A percentile compares a stretch with the other conserved stretches of the same genome.
These are phyloP conservation scores for Orcinus orca DNA, from an alignment of 2,113 vertebrate genomes.

Conservation along the genomic window DNA sequence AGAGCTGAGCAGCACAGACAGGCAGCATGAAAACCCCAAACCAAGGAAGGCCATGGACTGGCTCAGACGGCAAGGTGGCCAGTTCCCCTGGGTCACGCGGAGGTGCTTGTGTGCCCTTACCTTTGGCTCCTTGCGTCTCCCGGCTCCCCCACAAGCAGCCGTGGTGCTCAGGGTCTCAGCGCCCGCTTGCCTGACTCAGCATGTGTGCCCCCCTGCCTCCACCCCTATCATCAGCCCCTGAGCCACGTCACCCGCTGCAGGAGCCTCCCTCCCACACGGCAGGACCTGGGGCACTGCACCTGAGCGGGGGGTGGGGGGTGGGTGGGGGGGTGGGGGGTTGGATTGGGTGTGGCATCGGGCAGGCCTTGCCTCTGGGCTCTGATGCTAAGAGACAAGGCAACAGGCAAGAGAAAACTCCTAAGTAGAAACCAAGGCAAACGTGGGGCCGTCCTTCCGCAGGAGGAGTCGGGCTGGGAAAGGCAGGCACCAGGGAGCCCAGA, in stretches of 20 bases:
- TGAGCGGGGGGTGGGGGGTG: neutral
- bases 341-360: neutral
- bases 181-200: neutral
- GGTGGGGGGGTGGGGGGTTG: too few species aligned
- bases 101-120: neutral
- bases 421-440: neutral
- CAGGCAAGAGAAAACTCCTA: neutral
- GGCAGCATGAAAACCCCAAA: constrained; percentile 31
- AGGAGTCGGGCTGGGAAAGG: neutral
- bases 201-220: neutral
- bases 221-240: neutral
- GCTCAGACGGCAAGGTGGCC: neutral
- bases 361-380: neutral
- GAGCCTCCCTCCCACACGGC: constrained; percentile 38
- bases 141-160: neutral
- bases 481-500: neutral
- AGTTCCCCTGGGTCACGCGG: neutral
- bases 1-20: constrained; percentile 62
- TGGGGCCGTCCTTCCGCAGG: neutral
- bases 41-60: constrained; percentile 25
- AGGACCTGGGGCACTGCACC: constrained; percentile 44
- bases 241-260: neutral
- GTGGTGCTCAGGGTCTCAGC: neutral
- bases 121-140: neutral
- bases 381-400: constrained; percentile 18